Evolutionary conservation across 64 coral and sea anemone genomes (phyloP).

Genomic region (Dendronephthya gigantea): DNA sequence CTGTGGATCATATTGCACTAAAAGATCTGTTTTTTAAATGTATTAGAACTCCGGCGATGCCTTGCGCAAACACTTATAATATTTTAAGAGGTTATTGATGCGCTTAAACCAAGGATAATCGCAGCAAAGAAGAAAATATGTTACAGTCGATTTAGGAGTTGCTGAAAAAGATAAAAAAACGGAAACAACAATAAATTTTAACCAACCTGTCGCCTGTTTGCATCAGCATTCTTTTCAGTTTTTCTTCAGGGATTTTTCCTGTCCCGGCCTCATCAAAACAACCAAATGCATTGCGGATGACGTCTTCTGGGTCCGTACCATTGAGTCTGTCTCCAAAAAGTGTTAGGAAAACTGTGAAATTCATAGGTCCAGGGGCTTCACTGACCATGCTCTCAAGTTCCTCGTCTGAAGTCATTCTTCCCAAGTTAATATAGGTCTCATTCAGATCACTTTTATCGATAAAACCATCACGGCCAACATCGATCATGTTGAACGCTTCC

Average conservation of each 20-base stretch:
- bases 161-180: neutral
- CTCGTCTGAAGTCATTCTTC: neutral
- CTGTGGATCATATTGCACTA: neutral
- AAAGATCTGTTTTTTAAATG: neutral
- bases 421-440: conserved; percentile 1
- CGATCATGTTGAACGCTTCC: conserved; percentile 13
- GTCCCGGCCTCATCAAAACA: neutral
- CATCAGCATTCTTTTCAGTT: neutral
- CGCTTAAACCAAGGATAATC: no score
- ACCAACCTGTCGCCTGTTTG: neutral
- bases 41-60: neutral
- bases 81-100: no score
- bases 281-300: neutral
- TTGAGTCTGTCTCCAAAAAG: conserved; percentile 5
- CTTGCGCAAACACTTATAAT: no score
- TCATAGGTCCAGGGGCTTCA: neutral
- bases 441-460: neutral
- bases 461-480: conserved; percentile 8
- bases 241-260: neutral
- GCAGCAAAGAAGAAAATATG: no score
- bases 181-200: neutral
- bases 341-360: conserved; percentile 9
- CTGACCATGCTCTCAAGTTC: neutral
- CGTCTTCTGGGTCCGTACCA: neutral
- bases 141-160: neutral